Evolutionary conservation across 1,140 invertebrate genomes (phyloP).

Genomic region (Nephila pilipes): DNA sequence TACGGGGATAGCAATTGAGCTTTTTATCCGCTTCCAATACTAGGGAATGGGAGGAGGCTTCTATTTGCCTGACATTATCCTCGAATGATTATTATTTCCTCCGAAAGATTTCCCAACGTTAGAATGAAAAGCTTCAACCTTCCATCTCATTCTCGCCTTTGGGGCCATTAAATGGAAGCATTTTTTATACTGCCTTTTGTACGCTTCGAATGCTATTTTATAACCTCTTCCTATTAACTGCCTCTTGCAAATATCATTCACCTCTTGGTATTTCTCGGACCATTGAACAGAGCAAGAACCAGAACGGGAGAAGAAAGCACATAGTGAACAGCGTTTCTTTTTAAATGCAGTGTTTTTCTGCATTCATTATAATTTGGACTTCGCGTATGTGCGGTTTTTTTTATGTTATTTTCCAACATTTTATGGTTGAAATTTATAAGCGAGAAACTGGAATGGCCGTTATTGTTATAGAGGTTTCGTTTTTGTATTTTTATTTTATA

Average conservation of each 20-base stretch:
- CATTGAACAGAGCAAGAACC: slow-evolving; percentile 49
- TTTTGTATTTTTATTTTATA: background rate
- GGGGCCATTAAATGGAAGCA: background rate
- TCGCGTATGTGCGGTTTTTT: background rate
- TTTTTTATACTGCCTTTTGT: background rate
- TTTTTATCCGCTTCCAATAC: background rate
- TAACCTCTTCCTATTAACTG: background rate
- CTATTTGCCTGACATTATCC: background rate
- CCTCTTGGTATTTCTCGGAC: slow-evolving; percentile 54
- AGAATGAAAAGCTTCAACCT: background rate
- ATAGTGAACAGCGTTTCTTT: background rate
- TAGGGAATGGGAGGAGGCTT: background rate
- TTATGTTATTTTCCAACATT: background rate
- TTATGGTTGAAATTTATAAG: background rate
- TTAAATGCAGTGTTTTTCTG: slow-evolving; percentile 13
- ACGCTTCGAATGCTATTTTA: background rate
- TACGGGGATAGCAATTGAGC: background rate
- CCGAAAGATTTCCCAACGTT: slow-evolving; percentile 16
- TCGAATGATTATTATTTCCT: slow-evolving; percentile 14
- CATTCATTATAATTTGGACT: background rate
- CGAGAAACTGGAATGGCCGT: background rate
- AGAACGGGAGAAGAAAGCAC: slow-evolving; percentile 41
- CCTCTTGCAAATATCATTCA: slow-evolving; percentile 59
- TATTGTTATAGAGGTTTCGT: background rate
- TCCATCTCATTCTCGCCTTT: background rate